Base-by-base conservation (phyloP, 1,140 invertebrate genomes). In the Bombus superbus region DNA sequence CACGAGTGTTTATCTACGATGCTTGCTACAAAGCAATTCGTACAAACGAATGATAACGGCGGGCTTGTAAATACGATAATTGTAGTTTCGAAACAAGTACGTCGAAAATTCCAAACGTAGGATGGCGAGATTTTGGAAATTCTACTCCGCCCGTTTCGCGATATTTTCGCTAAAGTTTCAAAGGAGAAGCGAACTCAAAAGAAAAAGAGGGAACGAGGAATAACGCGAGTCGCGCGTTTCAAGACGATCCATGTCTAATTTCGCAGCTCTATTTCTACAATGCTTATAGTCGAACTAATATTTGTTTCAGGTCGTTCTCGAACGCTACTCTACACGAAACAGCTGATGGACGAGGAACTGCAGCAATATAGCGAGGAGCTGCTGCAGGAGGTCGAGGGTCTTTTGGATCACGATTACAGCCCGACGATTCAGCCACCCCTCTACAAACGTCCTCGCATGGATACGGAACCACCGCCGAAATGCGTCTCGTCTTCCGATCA, bases 341-440 rank as follows among this genome's bases (percentile, higher is more conserved):
- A 94, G 78, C 72, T 93, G n/a, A 91, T 94, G 85, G 92, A 94
- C 47, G 92, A 94, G 69, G 94, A 95, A 47, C 89, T 95, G 47
- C 94, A 95, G 42, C 94, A 95, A 77, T 94, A 93, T n/a, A 89
- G 93, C 57, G 94, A 95, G 68, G 93, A 94, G 28, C 40, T 95
- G 59, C 82, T 95, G 75, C 92, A 94, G 64, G 92, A 94, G 81
- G 89, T 93, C 15, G 91, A 94, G 75, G 94, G 93, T 22, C 81
- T 94, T 28, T 74, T 95, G 74, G 95, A 96, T 88, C 95, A 96
- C 86, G 95, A 96, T 86, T 96, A 95, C 88, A 94, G 94, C 79
- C 94, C 94, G 4, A 86, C 92, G 35, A 79, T 92, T 13, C 92
- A 94, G 69, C 86, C 94, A 83, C 94, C 94, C 25, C 89, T 90